phyloP scores from a whole-genome alignment of 2,888 invertebrate genomes.

The Beris chalybata region DNA sequence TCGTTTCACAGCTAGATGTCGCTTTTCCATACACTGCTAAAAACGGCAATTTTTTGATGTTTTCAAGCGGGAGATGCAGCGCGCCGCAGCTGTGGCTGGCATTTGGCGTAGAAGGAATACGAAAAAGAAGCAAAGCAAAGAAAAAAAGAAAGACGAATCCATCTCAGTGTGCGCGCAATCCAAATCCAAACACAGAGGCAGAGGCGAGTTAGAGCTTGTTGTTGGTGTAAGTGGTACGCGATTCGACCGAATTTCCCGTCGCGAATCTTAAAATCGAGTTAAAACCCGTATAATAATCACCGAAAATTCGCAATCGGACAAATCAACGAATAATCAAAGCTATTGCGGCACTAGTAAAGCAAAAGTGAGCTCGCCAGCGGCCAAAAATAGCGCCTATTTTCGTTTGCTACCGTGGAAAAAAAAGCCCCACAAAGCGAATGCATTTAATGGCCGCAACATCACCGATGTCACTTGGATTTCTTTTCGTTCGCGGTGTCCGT shows the following conservation, averaged over 20 bases:
- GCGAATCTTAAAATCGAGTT: neutral
- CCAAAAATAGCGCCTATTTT: neutral
- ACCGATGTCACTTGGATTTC: conserved; percentile 25
- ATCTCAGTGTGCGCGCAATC: conserved; percentile 10
- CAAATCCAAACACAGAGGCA: conserved; percentile 6
- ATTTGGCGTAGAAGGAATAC: neutral
- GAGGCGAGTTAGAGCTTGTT: neutral
- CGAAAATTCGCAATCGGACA: conserved; percentile 6
- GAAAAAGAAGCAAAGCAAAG: neutral
- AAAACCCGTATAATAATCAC: neutral
- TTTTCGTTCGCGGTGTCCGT: conserved; percentile 24
- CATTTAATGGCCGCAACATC: conserved; percentile 31
- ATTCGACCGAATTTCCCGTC: conserved; percentile 9
- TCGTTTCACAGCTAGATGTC: conserved; percentile 1
- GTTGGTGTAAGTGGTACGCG: conserved; percentile 23
- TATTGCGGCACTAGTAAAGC: neutral
- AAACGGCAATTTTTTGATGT: neutral
- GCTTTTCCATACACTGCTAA: neutral
- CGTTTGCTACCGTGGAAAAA: neutral
- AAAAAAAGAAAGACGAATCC: neutral
- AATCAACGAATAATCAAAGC: neutral
- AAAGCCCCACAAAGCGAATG: conserved; percentile 18
- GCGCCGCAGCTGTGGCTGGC: conserved; percentile 6
- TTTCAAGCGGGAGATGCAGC: conserved; percentile 7
- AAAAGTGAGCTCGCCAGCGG: neutral